Percentiles rank a stretch among this genome's conserved stretches.
These are phyloP conservation scores for Sprattus sprattus DNA, from an alignment of 2,113 vertebrate genomes.

Conservation along the genomic window DNA sequence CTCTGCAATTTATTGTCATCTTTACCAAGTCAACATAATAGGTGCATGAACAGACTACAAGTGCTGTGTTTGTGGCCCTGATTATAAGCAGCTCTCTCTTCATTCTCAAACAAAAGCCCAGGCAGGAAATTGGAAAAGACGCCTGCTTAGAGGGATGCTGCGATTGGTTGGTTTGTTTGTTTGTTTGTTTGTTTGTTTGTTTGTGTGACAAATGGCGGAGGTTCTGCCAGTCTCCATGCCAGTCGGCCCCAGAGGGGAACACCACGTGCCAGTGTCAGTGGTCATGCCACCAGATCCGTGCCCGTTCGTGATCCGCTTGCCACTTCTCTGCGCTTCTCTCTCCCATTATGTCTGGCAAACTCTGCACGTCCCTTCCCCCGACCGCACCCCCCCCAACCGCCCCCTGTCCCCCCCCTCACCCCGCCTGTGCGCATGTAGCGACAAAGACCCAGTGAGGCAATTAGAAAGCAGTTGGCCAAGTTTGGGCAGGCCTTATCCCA, in stretches of 20 bases:
- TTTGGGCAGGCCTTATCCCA: slow-evolving; percentile 57
- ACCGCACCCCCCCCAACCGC: neutral
- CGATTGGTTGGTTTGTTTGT: neutral
- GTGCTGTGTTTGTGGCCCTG: neutral
- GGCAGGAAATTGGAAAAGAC: neutral
- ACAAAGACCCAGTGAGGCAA: slow-evolving; percentile 47
- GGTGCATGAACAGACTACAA: too few relatives aligned
- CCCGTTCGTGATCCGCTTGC: neutral
- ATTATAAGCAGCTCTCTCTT: neutral
- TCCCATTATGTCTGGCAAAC: neutral
- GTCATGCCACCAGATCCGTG: neutral
- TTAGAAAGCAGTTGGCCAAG: slow-evolving; percentile 56
- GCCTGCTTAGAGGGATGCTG: neutral
- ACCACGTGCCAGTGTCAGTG: slow-evolving; percentile 2
- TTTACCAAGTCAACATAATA: neutral
- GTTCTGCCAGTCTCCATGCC: neutral
- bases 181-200: neutral
- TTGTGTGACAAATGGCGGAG: neutral
- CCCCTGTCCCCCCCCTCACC: neutral
- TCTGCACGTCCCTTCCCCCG: too few relatives aligned
- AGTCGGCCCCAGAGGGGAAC: neutral
- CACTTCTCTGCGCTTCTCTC: neutral
- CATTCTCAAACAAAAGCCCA: neutral
- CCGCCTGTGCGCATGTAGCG: neutral
- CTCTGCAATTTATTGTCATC: neutral